Evolutionary conservation across 2,113 vertebrate species (phyloP).

Genomic region (Cephalophus harveyi): DNA sequence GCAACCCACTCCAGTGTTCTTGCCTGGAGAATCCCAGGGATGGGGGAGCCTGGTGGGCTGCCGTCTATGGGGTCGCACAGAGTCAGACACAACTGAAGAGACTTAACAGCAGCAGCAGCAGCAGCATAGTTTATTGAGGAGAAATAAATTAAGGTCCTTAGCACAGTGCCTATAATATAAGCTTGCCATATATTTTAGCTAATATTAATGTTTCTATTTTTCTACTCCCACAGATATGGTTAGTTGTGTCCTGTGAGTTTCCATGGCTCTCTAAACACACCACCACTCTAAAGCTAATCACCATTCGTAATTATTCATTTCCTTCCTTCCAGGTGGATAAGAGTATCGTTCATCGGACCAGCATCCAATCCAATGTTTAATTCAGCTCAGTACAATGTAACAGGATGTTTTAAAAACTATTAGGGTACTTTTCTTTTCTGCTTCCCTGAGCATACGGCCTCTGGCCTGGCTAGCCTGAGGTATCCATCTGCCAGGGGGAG

Average conservation of each 20-base stretch:
- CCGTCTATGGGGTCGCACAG: accelerated
- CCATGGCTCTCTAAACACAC: not conserved
- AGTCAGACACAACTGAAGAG: accelerated
- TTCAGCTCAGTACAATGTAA: not conserved
- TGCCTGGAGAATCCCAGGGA: not conserved
- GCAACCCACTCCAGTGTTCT: not conserved
- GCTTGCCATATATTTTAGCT: not conserved
- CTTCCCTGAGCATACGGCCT: not conserved
- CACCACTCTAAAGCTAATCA: not conserved
- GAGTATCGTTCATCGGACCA: not conserved
- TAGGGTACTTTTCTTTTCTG: not conserved
- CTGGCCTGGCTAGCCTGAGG: not conserved
- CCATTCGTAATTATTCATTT: not conserved
- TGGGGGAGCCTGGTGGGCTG: not conserved
- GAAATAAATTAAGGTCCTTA: not conserved
- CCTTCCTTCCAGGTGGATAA: not conserved
- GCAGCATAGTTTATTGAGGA: not conserved
- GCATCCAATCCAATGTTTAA: not conserved
- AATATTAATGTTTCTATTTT: not conserved
- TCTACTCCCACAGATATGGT: not conserved
- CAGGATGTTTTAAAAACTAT: not conserved
- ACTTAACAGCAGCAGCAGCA: not conserved
- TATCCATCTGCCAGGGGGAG: not conserved
- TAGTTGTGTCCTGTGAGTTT: not conserved
- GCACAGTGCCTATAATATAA: not conserved